Percentiles rank a stretch among this genome's conserved stretches.
These are phyloP conservation scores for Ceyx margarethae DNA, from an alignment of 2,113 vertebrate genomes.

Conservation along the genomic window DNA sequence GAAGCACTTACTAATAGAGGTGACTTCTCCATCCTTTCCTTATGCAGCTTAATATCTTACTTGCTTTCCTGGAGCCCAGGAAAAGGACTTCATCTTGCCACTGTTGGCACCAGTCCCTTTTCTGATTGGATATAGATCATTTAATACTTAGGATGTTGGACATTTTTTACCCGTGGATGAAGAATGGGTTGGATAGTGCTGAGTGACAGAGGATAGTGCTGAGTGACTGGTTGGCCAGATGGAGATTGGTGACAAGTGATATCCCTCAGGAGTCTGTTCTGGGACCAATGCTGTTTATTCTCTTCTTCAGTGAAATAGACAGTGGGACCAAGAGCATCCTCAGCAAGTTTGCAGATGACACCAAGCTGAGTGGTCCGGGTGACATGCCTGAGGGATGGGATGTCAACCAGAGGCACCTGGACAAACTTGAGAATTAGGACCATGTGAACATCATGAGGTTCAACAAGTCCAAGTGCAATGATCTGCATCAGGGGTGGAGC, in stretches of 20 bases:
- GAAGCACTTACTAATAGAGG: not conserved
- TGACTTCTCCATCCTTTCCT: not conserved
- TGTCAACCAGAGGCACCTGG: not conserved
- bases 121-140: not conserved
- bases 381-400: not conserved
- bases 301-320: accelerated
- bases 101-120: not conserved
- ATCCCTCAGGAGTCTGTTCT: not conserved
- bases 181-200: no score
- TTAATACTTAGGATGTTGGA: not conserved
- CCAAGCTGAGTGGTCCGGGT: not conserved
- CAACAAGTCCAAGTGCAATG: no score
- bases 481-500: no score
- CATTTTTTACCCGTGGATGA: not conserved
- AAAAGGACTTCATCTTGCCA: not conserved
- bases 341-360: not conserved
- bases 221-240: not conserved
- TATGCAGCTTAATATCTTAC: accelerated
- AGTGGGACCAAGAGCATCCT: not conserved
- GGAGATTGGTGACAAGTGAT: not conserved
- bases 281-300: not conserved
- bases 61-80: not conserved
- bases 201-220: no score
- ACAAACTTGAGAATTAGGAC: no score
- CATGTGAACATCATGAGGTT: no score